A percentile compares a stretch with the other conserved stretches of the same genome.
Evolutionary conservation across 2,797 vertebrate species (phyloP).

Genomic region (Heteromormyrus szaboi): DNA sequence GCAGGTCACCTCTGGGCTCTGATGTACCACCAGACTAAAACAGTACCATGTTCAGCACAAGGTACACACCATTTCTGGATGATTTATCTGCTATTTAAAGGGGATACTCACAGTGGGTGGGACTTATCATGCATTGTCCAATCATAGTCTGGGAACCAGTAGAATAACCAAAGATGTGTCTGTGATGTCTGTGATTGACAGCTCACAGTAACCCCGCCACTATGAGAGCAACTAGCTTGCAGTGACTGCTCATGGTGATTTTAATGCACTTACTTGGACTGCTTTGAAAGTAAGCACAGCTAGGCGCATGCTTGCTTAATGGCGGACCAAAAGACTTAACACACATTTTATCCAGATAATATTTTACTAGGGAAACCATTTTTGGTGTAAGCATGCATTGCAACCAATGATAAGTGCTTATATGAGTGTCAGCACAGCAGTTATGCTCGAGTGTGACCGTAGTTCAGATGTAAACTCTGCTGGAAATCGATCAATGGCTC

Average conservation of each 20-base stretch:
- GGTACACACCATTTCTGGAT: constrained; percentile 14
- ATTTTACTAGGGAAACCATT: background rate
- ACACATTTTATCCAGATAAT: constrained; percentile 1
- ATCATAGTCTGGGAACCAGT: background rate
- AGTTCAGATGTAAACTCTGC: background rate
- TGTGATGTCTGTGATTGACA: background rate
- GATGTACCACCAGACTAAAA: constrained; percentile 22
- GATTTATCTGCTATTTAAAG: constrained; percentile 21
- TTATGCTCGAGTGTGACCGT: background rate
- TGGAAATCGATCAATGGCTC: background rate
- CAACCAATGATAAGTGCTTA: background rate
- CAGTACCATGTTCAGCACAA: constrained; percentile 27
- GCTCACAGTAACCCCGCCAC: background rate
- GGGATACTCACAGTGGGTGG: background rate
- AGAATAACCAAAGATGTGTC: background rate
- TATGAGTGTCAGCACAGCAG: background rate
- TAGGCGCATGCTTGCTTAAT: background rate
- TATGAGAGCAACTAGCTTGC: background rate
- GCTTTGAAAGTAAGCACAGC: background rate
- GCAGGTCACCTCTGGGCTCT: constrained; percentile 37
- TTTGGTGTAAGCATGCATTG: background rate
- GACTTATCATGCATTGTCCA: background rate
- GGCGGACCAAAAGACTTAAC: background rate
- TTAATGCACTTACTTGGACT: background rate
- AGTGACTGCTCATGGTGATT: background rate